Conservation (phyloP, 2,113 vertebrate genomes). For the Sula dactylatra region DNA sequence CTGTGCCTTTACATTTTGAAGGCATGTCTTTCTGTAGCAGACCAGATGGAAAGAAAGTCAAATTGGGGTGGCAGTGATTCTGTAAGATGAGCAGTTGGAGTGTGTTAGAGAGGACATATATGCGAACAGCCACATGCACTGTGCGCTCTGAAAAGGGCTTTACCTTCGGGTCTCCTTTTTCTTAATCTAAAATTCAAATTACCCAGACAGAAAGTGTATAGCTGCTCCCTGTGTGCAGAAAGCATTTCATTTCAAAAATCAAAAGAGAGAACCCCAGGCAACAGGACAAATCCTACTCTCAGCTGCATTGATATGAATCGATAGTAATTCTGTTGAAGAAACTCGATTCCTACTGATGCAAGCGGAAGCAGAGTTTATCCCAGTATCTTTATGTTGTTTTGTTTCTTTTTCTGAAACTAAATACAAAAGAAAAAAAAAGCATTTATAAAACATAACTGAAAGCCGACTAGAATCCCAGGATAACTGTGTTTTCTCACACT, state of each 20-base stretch:
- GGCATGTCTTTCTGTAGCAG: not conserved
- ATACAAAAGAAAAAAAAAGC: not conserved
- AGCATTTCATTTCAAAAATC: not conserved
- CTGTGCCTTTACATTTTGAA: not conserved
- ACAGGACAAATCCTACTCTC: not conserved
- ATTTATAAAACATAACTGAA: not conserved
- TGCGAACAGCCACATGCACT: not conserved
- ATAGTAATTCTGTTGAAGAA: not conserved
- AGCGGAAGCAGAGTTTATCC: not conserved
- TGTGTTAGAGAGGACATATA: not conserved
- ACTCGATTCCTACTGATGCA: not conserved
- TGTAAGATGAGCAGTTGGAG: not conserved
- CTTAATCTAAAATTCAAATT: not conserved
- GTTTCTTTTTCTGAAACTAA: not conserved
- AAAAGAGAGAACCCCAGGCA: not conserved
- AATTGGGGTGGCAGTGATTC: not conserved
- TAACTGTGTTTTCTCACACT: not conserved
- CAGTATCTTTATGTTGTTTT: not conserved
- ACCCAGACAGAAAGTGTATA: not conserved
- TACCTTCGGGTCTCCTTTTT: not conserved
- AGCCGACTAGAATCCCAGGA: not conserved
- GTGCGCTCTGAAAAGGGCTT: not conserved
- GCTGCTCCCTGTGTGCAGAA: not conserved
- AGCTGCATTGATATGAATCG: not conserved
- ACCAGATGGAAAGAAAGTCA: not conserved